These are phyloP conservation scores for Chanos chanos DNA, from an alignment of 2,797 vertebrate genomes.

Conservation along the genomic window DNA sequence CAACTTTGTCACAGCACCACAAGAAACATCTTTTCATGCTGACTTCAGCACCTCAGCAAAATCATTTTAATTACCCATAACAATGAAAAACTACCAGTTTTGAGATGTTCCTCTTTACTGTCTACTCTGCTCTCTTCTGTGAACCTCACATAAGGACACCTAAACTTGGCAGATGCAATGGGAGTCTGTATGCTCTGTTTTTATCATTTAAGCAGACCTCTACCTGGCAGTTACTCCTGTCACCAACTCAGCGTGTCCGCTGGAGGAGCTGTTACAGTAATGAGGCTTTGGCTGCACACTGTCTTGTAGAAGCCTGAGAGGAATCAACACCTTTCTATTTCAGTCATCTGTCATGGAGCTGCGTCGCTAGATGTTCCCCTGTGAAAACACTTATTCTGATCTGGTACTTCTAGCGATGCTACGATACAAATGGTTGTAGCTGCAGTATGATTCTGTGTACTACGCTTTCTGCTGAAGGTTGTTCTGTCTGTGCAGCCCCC, in stretches of 20 bases:
- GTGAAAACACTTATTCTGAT: neutral
- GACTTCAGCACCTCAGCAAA: slow-evolving; percentile 4
- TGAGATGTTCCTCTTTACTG: too few species aligned
- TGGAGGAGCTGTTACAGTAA: slow-evolving; percentile 8
- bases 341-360: neutral
- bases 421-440: too few species aligned
- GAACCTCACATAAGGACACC: slow-evolving; percentile 24
- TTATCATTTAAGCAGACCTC: slow-evolving; percentile 11
- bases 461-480: too few species aligned
- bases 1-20: neutral
- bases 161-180: neutral
- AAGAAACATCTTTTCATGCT: slow-evolving; percentile 1
- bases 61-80: too few species aligned
- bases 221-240: slow-evolving; percentile 1
- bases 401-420: too few species aligned
- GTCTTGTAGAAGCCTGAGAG: slow-evolving; percentile 2
- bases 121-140: neutral
- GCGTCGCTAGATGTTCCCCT: neutral
- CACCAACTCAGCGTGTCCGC: slow-evolving; percentile 7
- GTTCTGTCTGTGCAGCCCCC: too few species aligned
- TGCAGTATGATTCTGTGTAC: too few species aligned
- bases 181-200: slow-evolving; percentile 16
- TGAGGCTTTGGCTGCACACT: neutral
- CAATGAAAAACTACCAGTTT: too few species aligned
- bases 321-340: slow-evolving; percentile 9